Evolutionary conservation across 1,140 invertebrate genomes (phyloP).

Genomic region (Aricia agestis): DNA sequence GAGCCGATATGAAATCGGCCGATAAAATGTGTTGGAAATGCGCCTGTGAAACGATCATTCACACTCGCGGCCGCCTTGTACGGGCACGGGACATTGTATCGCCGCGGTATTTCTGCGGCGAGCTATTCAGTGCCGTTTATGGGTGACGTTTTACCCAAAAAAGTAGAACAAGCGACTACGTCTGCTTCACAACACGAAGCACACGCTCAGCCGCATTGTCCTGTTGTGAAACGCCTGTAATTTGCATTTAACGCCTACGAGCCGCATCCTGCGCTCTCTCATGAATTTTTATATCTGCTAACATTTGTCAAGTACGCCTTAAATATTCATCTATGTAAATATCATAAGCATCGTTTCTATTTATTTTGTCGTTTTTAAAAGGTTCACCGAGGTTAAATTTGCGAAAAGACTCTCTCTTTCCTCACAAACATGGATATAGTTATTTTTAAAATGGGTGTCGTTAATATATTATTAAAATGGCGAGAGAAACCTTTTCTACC

Average conservation of each 20-base stretch:
- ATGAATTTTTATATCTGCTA: constrained; percentile 42
- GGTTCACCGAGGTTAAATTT: not conserved
- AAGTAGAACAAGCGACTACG: constrained; percentile 69
- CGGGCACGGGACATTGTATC: constrained; percentile 62
- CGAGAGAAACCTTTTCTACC: too few species aligned
- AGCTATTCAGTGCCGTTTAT: constrained; percentile 64
- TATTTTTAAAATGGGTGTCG: too few species aligned
- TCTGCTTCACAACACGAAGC: constrained; percentile 63
- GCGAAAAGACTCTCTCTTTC: not conserved
- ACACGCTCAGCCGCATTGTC: constrained; percentile 63
- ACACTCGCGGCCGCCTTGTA: constrained; percentile 54
- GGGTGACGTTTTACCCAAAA: constrained; percentile 68
- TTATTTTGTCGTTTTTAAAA: not conserved
- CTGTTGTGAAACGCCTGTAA: constrained; percentile 60
- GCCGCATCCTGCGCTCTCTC: constrained; percentile 33
- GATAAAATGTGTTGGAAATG: constrained; percentile 41
- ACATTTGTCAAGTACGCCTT: constrained; percentile 13
- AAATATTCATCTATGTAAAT: constrained; percentile 11
- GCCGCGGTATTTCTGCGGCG: constrained; percentile 61
- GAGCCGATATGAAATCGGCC: not conserved
- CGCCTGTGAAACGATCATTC: constrained; percentile 46
- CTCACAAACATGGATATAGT: not conserved
- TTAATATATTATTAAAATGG: too few species aligned
- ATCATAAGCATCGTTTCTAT: not conserved
- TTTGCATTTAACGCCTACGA: constrained; percentile 72